Evolutionary conservation across 1,140 invertebrate species (phyloP).

Genomic region (Cotesia vestalis): DNA sequence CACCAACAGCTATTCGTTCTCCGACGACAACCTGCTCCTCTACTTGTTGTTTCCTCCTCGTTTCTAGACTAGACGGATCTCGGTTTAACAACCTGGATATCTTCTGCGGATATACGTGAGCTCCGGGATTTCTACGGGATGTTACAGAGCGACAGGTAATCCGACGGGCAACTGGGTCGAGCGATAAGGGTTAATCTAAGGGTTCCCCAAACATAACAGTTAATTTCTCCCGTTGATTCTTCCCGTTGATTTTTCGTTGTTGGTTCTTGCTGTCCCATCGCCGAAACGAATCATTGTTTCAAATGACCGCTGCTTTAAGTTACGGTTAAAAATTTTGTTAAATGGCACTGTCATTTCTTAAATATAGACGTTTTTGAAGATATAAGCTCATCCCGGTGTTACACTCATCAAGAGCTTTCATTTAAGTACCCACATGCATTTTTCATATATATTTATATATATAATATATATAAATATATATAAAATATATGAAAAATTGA

Average conservation of each 20-base stretch:
- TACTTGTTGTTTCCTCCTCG: neutral
- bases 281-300: slow-evolving; percentile 8
- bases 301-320: neutral
- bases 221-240: slow-evolving; percentile 30
- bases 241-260: too few relatives aligned
- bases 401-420: too few relatives aligned
- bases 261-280: neutral
- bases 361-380: too few relatives aligned
- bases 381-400: too few relatives aligned
- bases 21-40: neutral
- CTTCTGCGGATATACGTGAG: slow-evolving; percentile 45
- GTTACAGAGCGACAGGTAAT: slow-evolving; percentile 29
- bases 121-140: slow-evolving; percentile 34
- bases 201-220: slow-evolving; percentile 36
- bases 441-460: too few relatives aligned
- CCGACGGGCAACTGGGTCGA: slow-evolving; percentile 29
- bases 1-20: too few relatives aligned
- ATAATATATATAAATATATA: too few relatives aligned
- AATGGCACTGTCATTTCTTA: too few relatives aligned
- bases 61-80: slow-evolving; percentile 19
- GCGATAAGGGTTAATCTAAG: slow-evolving; percentile 38
- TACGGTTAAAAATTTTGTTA: too few relatives aligned
- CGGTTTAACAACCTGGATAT: slow-evolving; percentile 29
- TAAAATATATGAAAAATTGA: too few relatives aligned
- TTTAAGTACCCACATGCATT: too few relatives aligned